These are phyloP conservation scores for Cryptophagus acutangulus DNA, from an alignment of 2,888 invertebrate species.

Conservation along the genomic window DNA sequence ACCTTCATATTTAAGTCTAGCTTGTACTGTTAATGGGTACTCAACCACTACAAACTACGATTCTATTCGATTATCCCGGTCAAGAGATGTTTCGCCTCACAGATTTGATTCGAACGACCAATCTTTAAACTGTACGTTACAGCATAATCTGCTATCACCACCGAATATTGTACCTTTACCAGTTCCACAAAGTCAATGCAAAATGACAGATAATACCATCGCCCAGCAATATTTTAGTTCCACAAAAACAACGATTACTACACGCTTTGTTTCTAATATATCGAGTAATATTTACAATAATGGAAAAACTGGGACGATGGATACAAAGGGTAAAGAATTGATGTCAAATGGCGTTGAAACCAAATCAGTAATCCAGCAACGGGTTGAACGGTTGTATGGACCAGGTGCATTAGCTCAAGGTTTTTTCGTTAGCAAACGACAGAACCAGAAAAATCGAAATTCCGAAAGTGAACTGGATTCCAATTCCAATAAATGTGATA, in stretches of 20 bases:
- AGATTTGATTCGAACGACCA: conserved; percentile 51
- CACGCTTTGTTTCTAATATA: conserved; percentile 24
- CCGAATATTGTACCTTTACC: conserved; percentile 46
- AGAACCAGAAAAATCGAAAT: conserved; percentile 50
- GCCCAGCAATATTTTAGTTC: no score
- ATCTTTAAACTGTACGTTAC: conserved; percentile 34
- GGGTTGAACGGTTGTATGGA: conserved; percentile 83
- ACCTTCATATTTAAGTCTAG: conserved; percentile 83
- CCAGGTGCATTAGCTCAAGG: conserved; percentile 82
- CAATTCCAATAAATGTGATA: conserved; percentile 1
- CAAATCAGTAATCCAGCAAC: conserved; percentile 80
- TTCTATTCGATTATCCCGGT: conserved; percentile 59
- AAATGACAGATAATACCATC: no score
- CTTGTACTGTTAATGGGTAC: conserved; percentile 88
- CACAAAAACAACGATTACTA: conserved; percentile 30
- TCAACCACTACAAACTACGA: conserved; percentile 83
- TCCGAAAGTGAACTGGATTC: conserved; percentile 26
- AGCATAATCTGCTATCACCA: conserved; percentile 44
- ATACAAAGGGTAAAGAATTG: conserved; percentile 31
- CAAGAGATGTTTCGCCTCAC: conserved; percentile 67
- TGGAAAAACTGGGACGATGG: conserved; percentile 31
- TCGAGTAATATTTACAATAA: conserved; percentile 31
- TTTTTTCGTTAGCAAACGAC: conserved; percentile 66
- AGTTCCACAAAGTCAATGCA: no score
- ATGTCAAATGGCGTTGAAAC: conserved; percentile 45